Evolutionary conservation across 2,888 invertebrate species (phyloP), one percentile per base, ranked within the genome.

Genomic region (Dolichomitus sp.): DNA sequence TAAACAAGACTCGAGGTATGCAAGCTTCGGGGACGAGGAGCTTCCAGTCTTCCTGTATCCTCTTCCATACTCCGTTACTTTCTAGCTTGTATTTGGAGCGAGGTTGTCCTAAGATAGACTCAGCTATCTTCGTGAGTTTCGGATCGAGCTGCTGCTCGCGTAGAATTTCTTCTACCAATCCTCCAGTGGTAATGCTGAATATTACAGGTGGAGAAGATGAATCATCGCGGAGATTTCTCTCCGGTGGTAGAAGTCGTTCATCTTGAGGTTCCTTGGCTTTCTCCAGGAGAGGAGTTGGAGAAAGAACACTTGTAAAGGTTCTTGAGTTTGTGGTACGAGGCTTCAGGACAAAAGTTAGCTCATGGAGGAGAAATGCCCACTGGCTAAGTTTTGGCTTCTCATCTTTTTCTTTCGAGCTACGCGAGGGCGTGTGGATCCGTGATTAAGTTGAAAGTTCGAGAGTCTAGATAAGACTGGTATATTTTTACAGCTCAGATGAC

Each of bases 331-430:
- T 50, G 12, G 87, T 87, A n/a, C 68, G n/a, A 6, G 83, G 77
- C 0, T 86, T 86, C 9, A 88, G 65, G 9, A 78, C 72, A 68
- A 86, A 87, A 12, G n/a, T 45, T 27, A 83, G 85, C 33, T 88
- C 87, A 27, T 82, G 80, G 4, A 89, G 77, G 4, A 85, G 73
- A 2, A 88, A n/a, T 0, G 87, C 63, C 86, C 88, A 88, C 6
- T 86, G 81, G 0, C 59, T 69, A 1, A 87, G 81, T 57, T 89
- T 89, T 5, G 79, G 42, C 6, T 81, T 73, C 2, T 73, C 81
- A 9, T 85, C 87, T 59, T 86, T 87, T 9, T 4, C 45, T 54
- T 0, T 81, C 7, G 0, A 88, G 74, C 89, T 87, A 88, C 0
- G 77, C 75, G 4, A 88, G 65, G 0, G 85, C 86, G 0, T 68